Conservation (phyloP, 92 coral and sea anemone species). For the Phenganax subtilis region DNA sequence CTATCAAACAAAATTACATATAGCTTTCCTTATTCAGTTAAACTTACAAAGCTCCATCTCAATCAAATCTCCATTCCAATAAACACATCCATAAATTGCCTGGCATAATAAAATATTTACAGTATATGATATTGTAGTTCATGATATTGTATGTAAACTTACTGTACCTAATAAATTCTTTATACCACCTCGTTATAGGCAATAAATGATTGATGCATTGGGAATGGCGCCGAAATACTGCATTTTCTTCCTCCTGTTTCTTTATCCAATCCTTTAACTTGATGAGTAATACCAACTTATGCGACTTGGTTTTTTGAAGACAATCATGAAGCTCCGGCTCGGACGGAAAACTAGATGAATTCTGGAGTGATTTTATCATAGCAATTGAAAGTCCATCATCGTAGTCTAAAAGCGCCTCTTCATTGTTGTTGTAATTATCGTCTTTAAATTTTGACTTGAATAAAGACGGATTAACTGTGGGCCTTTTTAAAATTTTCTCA, state of each 20-base stretch:
- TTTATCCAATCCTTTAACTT: conserved; percentile 32
- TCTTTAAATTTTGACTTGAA: conserved; percentile 34
- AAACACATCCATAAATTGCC: background rate
- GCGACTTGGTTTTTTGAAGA: background rate
- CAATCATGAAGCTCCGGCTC: conserved; percentile 33
- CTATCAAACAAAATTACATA: background rate
- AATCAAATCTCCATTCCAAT: too few species aligned
- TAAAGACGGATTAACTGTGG: conserved; percentile 34
- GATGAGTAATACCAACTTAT: conserved; percentile 27
- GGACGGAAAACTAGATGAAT: conserved; percentile 29
- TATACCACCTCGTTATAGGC: conserved; percentile 53
- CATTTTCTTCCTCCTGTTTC: background rate
- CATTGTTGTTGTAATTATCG: conserved; percentile 44
- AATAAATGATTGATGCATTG: conserved; percentile 41
- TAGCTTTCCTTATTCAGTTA: background rate
- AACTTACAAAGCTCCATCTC: too few species aligned
- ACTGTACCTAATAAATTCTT: conserved; percentile 32
- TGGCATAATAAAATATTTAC: background rate
- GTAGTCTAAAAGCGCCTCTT: conserved; percentile 41
- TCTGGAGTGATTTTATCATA: conserved; percentile 44
- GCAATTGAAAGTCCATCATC: conserved; percentile 49
- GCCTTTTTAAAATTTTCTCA: conserved; percentile 22
- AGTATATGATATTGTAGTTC: background rate
- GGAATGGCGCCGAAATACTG: conserved; percentile 33
- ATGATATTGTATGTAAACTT: background rate